Percentiles rank a stretch among this genome's conserved stretches.
These are phyloP conservation scores for Acanthaster planci DNA, from an alignment of 35 echinoderm and acorn worm species.

Conservation along the genomic window DNA sequence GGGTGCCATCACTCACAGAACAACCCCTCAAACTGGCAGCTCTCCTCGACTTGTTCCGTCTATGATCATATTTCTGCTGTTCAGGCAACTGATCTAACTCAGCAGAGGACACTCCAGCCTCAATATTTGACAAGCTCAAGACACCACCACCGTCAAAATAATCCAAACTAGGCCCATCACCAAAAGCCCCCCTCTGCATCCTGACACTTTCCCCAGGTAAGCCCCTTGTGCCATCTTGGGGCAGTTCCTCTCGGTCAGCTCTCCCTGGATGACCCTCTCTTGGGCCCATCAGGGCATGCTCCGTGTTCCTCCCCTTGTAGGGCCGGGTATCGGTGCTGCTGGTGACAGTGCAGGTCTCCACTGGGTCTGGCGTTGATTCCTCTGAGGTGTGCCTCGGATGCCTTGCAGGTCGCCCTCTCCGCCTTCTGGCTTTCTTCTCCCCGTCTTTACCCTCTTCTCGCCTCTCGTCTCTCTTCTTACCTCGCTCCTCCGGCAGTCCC, in stretches of 20 bases:
- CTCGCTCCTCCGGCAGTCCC: neutral
- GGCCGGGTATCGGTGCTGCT: too few relatives aligned
- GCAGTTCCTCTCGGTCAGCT: too few relatives aligned
- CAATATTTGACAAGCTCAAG: neutral
- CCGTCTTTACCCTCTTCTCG: neutral
- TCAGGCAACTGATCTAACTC: neutral
- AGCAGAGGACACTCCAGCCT: neutral
- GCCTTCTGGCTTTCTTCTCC: constrained; percentile 4
- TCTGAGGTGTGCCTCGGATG: neutral
- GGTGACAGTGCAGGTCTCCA: neutral
- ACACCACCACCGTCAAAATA: neutral
- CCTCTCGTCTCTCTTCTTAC: neutral
- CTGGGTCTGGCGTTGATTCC: neutral
- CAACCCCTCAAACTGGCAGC: too few relatives aligned
- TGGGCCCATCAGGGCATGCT: too few relatives aligned
- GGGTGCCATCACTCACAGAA: neutral
- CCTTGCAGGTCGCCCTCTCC: neutral
- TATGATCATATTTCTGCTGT: neutral
- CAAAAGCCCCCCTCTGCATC: neutral
- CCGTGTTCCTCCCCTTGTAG: too few relatives aligned
- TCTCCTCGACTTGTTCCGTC: too few relatives aligned
- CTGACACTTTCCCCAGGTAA: neutral
- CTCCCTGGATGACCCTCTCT: too few relatives aligned
- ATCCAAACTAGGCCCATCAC: neutral
- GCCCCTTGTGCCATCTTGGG: too few relatives aligned